Percentiles rank a stretch among this genome's conserved stretches.
Evolutionary conservation across 2,113 vertebrate species (phyloP).

Genomic region (Parus major): DNA sequence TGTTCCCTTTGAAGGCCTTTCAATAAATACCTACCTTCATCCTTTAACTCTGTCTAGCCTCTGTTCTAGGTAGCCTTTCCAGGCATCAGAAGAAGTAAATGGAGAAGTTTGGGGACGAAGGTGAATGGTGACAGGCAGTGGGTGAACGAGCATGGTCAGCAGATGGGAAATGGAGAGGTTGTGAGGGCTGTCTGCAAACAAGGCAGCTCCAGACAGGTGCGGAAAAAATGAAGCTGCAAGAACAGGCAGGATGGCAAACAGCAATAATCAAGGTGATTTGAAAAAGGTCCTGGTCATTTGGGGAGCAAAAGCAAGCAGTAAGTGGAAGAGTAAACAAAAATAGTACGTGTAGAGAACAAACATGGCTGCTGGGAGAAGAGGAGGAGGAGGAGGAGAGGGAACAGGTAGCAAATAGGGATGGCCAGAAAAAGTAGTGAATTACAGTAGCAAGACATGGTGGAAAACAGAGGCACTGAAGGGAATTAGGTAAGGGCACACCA

Average conservation of each 20-base stretch:
- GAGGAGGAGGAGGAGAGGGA: not conserved
- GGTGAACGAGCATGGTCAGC: not conserved
- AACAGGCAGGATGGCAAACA: not conserved
- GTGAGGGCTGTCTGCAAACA: not conserved
- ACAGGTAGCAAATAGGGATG: not conserved
- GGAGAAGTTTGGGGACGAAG: not conserved
- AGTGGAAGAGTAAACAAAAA: not conserved
- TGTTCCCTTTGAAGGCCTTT: not conserved
- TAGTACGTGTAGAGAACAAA: not conserved
- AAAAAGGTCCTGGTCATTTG: not conserved
- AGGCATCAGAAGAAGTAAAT: not conserved
- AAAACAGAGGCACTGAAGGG: not conserved
- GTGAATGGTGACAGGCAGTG: not conserved
- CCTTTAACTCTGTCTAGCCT: not conserved
- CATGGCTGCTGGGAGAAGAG: fast-evolving
- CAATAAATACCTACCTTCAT: not conserved
- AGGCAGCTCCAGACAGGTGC: not conserved
- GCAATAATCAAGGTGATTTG: not conserved
- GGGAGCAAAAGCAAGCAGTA: not conserved
- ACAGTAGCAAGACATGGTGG: not conserved
- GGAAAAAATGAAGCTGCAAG: not conserved
- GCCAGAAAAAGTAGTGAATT: not conserved
- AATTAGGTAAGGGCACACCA: not conserved
- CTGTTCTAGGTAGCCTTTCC: not conserved
- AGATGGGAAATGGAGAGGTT: not conserved